These are phyloP conservation scores for Hylomyscus alleni DNA, from an alignment of 2,797 vertebrate species.

Conservation along the genomic window DNA sequence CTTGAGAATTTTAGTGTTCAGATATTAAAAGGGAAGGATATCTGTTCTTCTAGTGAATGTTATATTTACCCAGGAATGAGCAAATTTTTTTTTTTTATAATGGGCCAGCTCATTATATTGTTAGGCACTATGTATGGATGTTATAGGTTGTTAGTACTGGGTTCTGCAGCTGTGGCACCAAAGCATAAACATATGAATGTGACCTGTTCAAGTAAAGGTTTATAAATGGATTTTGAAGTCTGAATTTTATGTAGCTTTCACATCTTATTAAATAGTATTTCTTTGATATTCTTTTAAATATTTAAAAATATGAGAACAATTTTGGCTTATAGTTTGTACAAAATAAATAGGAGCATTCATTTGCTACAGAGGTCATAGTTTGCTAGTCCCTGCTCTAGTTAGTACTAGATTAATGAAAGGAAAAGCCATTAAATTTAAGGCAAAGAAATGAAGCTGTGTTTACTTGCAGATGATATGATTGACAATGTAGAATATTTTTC, in stretches of 20 bases:
- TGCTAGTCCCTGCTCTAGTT: background rate
- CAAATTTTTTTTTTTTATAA: background rate
- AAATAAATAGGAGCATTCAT: constrained; percentile 21
- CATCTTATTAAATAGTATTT: constrained; percentile 29
- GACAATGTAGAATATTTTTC: background rate
- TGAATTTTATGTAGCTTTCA: constrained; percentile 25
- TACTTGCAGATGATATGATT: constrained; percentile 13
- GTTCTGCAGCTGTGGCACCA: background rate
- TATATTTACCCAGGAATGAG: background rate
- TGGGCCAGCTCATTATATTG: background rate
- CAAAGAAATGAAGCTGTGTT: constrained; percentile 17
- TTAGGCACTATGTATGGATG: background rate
- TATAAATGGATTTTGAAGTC: constrained; percentile 5
- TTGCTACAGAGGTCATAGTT: background rate
- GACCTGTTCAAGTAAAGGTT: background rate
- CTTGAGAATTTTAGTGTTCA: background rate
- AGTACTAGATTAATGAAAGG: constrained; percentile 23
- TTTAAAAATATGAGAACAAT: constrained; percentile 19
- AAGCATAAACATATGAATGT: background rate
- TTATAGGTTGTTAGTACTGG: background rate
- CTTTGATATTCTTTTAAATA: constrained; percentile 31
- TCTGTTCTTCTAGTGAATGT: background rate
- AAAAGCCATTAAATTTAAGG: constrained; percentile 21
- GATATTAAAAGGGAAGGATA: background rate
- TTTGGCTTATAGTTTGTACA: background rate